Percentiles rank a stretch among this genome's conserved stretches.
Evolutionary conservation across 2,888 invertebrate genomes (phyloP).

Genomic region (Smittia sp.): DNA sequence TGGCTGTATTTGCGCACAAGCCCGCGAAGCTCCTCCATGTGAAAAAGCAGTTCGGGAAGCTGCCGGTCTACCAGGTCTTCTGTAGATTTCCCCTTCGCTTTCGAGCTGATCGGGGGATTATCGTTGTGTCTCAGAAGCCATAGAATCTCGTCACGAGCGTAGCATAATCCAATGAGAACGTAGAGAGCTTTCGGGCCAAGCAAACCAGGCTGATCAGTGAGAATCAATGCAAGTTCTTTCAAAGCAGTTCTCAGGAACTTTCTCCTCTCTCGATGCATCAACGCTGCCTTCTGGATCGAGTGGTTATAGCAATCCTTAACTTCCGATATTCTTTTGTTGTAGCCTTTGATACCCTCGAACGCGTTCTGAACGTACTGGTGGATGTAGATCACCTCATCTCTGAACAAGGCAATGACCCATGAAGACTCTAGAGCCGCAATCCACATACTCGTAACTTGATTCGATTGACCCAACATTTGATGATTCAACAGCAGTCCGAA

Average conservation of each 20-base stretch:
- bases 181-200: constrained; percentile 95
- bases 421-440: constrained; percentile 86
- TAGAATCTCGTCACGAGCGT: constrained; percentile 93
- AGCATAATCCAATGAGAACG: constrained; percentile 93
- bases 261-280: constrained; percentile 89
- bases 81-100: constrained; percentile 80
- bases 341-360: constrained; percentile 94
- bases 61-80: constrained; percentile 95
- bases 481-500: constrained; percentile 92
- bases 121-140: constrained; percentile 96
- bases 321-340: constrained; percentile 87
- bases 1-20: constrained; percentile 94
- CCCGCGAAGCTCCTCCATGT: constrained; percentile 95
- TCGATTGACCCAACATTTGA: constrained; percentile 76
- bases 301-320: constrained; percentile 92
- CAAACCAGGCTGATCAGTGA: constrained; percentile 97
- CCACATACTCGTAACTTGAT: constrained; percentile 86
- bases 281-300: constrained; percentile 86
- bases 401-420: constrained; percentile 90
- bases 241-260: constrained; percentile 94
- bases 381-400: constrained; percentile 95
- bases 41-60: constrained; percentile 93
- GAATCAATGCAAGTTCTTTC: constrained; percentile 89
- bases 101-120: constrained; percentile 79
- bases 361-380: constrained; percentile 90